Conservation (phyloP, 2,888 invertebrate species). For the Quadriops clusia region DNA sequence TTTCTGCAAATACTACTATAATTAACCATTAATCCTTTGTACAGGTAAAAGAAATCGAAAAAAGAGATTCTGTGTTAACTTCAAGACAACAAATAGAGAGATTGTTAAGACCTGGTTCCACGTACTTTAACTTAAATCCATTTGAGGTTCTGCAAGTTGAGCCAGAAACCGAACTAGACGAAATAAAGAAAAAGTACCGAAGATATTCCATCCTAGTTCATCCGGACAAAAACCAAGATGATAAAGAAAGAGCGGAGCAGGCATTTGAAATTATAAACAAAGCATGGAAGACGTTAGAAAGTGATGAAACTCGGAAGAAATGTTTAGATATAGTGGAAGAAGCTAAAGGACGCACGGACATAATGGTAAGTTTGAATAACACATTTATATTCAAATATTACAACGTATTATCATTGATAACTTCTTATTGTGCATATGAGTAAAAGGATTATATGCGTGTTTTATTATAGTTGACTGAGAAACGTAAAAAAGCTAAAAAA, state of each 20-base stretch:
- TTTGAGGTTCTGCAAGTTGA: slow-evolving; percentile 88
- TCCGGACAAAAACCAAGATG: slow-evolving; percentile 98
- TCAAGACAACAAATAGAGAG: slow-evolving; percentile 95
- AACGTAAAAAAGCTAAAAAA: slow-evolving; percentile 86
- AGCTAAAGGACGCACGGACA: slow-evolving; percentile 87
- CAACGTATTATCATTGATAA: slow-evolving; percentile 2
- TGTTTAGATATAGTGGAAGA: slow-evolving; percentile 96
- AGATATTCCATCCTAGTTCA: slow-evolving; percentile 94
- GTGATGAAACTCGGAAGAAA: slow-evolving; percentile 84
- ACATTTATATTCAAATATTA: slow-evolving; percentile 4
- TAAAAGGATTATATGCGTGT: slow-evolving; percentile 14
- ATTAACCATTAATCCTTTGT: slow-evolving; percentile 23
- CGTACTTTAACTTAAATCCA: slow-evolving; percentile 97
- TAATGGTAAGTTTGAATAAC: slow-evolving; percentile 72
- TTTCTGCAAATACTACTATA: too few relatives aligned
- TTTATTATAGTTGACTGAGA: slow-evolving; percentile 67
- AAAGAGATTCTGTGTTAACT: slow-evolving; percentile 91
- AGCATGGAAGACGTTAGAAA: slow-evolving; percentile 91
- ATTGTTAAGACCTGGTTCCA: slow-evolving; percentile 88
- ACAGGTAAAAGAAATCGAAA: slow-evolving; percentile 97
- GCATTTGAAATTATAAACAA: slow-evolving; percentile 89
- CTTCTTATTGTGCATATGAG: not conserved
- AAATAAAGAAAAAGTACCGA: slow-evolving; percentile 93
- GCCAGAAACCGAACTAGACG: slow-evolving; percentile 77
- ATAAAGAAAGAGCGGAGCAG: slow-evolving; percentile 85